Evolutionary conservation across 2,113 vertebrate genomes (phyloP).

Genomic region (Proteles cristata): DNA sequence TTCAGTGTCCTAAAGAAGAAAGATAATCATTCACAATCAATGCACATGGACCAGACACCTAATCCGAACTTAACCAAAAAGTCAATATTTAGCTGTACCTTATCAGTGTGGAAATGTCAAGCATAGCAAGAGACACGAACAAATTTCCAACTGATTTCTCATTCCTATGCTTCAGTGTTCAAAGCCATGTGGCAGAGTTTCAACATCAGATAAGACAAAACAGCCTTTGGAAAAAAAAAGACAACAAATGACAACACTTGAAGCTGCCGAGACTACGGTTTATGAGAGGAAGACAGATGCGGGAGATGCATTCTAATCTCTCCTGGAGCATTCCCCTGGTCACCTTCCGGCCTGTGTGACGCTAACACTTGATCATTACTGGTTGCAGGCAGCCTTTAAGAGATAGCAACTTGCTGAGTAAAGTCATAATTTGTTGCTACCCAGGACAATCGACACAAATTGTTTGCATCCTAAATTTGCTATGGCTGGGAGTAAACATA

Average conservation of each 20-base stretch:
- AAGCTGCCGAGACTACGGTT: slow-evolving; percentile 71
- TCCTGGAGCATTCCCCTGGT: slow-evolving; percentile 77
- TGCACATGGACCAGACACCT: slow-evolving; percentile 77
- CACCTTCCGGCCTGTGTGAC: slow-evolving; percentile 81
- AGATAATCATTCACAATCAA: slow-evolving; percentile 82
- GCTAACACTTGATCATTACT: slow-evolving; percentile 76
- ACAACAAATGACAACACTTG: slow-evolving; percentile 80
- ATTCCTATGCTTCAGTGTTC: slow-evolving; percentile 76
- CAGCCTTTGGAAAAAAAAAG: slow-evolving; percentile 62
- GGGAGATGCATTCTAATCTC: slow-evolving; percentile 84
- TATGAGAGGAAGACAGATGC: slow-evolving; percentile 79
- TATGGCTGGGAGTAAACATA: neutral
- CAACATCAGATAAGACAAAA: slow-evolving; percentile 88
- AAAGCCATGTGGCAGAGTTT: slow-evolving; percentile 83
- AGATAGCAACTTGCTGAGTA: slow-evolving; percentile 77
- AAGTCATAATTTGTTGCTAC: slow-evolving; percentile 83
- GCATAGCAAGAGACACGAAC: slow-evolving; percentile 80
- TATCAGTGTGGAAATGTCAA: slow-evolving; percentile 88
- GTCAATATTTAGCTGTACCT: slow-evolving; percentile 85
- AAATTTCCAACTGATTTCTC: slow-evolving; percentile 84
- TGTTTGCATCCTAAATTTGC: slow-evolving; percentile 73
- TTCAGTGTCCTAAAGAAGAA: slow-evolving; percentile 67
- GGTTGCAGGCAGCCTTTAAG: slow-evolving; percentile 81
- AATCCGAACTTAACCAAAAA: slow-evolving; percentile 87
- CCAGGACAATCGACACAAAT: slow-evolving; percentile 79